Percentiles rank a stretch among this genome's conserved stretches.
Conservation (phyloP, 2,888 invertebrate genomes). For the Zelleria hepariella region DNA sequence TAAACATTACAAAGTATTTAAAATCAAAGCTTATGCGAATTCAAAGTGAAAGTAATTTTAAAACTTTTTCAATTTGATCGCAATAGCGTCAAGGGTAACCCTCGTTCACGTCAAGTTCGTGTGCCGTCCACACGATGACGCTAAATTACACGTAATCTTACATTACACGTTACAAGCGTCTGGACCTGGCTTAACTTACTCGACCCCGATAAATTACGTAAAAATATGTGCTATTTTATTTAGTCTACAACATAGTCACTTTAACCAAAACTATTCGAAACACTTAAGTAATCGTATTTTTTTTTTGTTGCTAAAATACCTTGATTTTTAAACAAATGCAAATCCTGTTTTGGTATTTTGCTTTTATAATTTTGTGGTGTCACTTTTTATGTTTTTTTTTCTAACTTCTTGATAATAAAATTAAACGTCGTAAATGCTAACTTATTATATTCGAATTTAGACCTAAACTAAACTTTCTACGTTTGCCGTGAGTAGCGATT, state of each 20-base stretch:
- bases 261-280: not conserved
- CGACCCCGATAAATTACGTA: no score
- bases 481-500: conserved; percentile 16
- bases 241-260: not conserved
- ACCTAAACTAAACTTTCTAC: conserved; percentile 26
- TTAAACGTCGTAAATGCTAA: conserved; percentile 3
- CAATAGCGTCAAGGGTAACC: no score
- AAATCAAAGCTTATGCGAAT: no score
- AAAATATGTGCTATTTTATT: not conserved
- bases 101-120: no score
- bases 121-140: no score
- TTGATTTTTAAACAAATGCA: not conserved
- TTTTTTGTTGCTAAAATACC: not conserved
- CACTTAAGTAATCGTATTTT: not conserved
- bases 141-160: no score
- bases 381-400: not conserved
- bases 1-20: no score
- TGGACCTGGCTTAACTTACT: no score
- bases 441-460: conserved; percentile 1
- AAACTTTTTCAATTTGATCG: no score
- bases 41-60: no score
- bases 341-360: not conserved
- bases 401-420: not conserved
- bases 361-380: not conserved
- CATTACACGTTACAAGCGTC: no score